phyloP scores from a whole-genome alignment of 1,140 invertebrate species.

The Grapholita molesta region DNA sequence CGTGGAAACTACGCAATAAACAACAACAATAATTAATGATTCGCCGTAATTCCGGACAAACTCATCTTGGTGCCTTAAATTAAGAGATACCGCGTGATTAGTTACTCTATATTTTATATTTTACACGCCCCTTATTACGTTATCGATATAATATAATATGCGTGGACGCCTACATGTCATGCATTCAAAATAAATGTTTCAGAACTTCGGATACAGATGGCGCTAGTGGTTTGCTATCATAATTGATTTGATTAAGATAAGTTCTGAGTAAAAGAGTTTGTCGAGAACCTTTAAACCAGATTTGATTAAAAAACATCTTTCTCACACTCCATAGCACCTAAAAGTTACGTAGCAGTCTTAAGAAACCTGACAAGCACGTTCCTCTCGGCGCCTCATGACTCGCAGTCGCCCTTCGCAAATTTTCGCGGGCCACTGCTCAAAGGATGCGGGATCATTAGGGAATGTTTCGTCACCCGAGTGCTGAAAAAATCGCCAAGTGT shows the following conservation, averaged over 20 bases:
- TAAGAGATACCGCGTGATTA: not conserved
- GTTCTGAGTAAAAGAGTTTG: too few relatives aligned
- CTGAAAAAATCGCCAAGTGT: conserved; percentile 1
- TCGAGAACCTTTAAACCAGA: too few relatives aligned
- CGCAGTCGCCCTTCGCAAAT: conserved; percentile 27
- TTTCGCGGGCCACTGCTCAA: conserved; percentile 46
- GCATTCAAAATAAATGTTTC: too few relatives aligned
- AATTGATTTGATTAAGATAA: too few relatives aligned
- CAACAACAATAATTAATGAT: conserved; percentile 30
- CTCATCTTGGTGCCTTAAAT: conserved; percentile 17
- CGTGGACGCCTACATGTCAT: too few relatives aligned
- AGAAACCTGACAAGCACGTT: not conserved
- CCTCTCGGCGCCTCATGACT: not conserved
- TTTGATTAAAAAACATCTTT: not conserved
- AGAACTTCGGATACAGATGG: too few relatives aligned
- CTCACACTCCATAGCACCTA: not conserved
- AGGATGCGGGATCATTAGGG: conserved; percentile 41
- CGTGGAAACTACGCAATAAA: conserved; percentile 12
- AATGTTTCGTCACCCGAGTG: conserved; percentile 2
- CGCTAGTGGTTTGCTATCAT: too few relatives aligned
- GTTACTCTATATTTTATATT: too few relatives aligned
- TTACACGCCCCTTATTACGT: too few relatives aligned
- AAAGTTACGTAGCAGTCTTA: not conserved
- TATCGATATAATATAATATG: too few relatives aligned
- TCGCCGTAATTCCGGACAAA: conserved; percentile 18